Base-by-base conservation (phyloP, 1,140 invertebrate genomes). In the Ephestia elutella region DNA sequence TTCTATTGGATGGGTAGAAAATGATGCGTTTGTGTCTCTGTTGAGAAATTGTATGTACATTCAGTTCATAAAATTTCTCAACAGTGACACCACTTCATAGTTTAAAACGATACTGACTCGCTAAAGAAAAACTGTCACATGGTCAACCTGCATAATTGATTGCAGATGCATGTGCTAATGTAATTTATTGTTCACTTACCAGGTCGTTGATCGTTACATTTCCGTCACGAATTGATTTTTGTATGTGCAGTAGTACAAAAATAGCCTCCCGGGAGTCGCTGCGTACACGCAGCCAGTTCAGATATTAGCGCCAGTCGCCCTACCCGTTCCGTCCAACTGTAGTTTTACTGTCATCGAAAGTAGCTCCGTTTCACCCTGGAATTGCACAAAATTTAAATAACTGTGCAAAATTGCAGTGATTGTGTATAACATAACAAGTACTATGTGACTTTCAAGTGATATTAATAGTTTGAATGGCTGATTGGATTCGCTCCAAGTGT, bases 121-220 rank as follows among this genome's bases (percentile, higher is more conserved):
- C 2, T 25, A 25, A 25, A 25, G 21, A 25, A 25, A 25, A 25
- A 25, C 21, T 2, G 2, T 25, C 21, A 25, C 2, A 32, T 32
- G 7, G 30, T 32, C 30, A 32, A 32, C 30, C 9, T 32, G 1
- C 30, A 32, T 32, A 32, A 32, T 21, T 50, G 9, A 19, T 50
- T 50, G 19, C 38, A 44, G 13, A 44, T 50, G 18, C 11, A 50
- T 5, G 49, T 49, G 25, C 51, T 28, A 35, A 54, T 50, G 51
- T 60, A 49, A 61, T 50, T 17, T 54, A 68, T 56, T 68, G 63
- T 68, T 71, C 69, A 71, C 61, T 66, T 70, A 76, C 59, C 73
- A 71, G 82, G 85, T 87, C 85, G 80, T 80, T 83, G 82, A 81
- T 86, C 82, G 82, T 87, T 72, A 86, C 79, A 81, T 83, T 86